Base-by-base conservation (phyloP, 1,140 invertebrate species). In the Heliconius hermathena region DNA sequence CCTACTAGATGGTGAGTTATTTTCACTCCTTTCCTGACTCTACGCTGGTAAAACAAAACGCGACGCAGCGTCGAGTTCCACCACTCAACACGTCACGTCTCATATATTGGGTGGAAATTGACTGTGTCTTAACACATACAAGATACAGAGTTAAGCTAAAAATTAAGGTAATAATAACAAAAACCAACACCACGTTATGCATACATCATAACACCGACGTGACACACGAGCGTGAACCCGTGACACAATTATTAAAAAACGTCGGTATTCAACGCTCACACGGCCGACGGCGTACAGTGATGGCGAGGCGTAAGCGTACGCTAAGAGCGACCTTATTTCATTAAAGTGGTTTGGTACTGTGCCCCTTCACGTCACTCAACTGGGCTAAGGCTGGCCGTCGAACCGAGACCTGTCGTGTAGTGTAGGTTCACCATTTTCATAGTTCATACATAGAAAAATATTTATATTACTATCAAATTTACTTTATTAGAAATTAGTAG, bases 301-400 rank as follows among this genome's bases (percentile, higher is more conserved):
- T 52, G 49, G 49, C 49, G 41, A 46, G 57, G 22, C 20, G n/a
- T 22, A 60, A 60, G 57, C 57, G 60, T 66, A 82, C 72, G 77
- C 70, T 77, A 71, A 70, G 70, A 33, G 73, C 80, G 83, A 80
- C 85, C 83, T 85, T 86, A 86, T 83, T 85, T 74, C 71, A 81
- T 79, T 75, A 80, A 79, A 83, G 80, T 83, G 78, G 83, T 71
- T 82, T 78, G 81, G 83, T 78, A 75, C 78, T 78, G 74, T 77
- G 84, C 84, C 89, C 88, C 88, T 90, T 91, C 90, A 88, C 90
- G 89, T 88, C 89, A 91, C 87, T 86, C 87, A 91, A 87, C 83
- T 90, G 81, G 91, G 91, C 88, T 91, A 92, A 92, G 91, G 91
- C 89, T 88, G 90, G 87, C 78, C 90, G 81, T 85, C 85, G 89